These are phyloP conservation scores for Coilia nasus DNA, from an alignment of 2,797 vertebrate genomes.

Conservation along the genomic window DNA sequence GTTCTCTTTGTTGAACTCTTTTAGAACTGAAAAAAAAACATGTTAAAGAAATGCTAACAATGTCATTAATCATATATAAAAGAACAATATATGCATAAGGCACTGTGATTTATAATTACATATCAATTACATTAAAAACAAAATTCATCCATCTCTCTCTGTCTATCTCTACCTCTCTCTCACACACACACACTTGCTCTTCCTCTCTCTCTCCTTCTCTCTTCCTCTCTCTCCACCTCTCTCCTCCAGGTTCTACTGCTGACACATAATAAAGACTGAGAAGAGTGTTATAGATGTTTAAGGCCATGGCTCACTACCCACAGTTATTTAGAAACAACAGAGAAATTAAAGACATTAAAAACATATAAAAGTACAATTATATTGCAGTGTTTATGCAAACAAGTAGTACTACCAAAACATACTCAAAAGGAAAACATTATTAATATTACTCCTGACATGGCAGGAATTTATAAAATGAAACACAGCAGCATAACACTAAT, in stretches of 20 bases:
- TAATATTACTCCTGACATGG: background rate
- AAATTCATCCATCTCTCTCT: background rate
- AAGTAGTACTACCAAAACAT: background rate
- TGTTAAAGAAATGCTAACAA: background rate
- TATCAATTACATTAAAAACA: background rate
- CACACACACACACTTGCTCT: background rate
- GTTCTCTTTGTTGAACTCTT: background rate
- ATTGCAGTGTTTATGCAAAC: background rate
- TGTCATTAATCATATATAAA: background rate
- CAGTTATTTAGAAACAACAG: background rate
- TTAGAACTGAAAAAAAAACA: background rate
- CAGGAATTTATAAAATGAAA: background rate
- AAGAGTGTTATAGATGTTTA: background rate
- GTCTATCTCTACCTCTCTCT: background rate
- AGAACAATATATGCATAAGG: background rate
- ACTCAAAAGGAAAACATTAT: background rate
- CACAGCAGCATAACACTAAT: background rate
- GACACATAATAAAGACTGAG: background rate
- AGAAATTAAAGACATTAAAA: background rate
- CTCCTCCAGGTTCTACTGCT: background rate
- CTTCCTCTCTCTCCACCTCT: background rate
- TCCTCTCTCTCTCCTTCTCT: background rate
- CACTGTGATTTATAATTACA: background rate
- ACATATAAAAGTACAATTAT: background rate
- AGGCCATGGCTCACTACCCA: background rate